Base-by-base conservation (phyloP, 2,797 vertebrate genomes). In the Psittacula derbiana region DNA sequence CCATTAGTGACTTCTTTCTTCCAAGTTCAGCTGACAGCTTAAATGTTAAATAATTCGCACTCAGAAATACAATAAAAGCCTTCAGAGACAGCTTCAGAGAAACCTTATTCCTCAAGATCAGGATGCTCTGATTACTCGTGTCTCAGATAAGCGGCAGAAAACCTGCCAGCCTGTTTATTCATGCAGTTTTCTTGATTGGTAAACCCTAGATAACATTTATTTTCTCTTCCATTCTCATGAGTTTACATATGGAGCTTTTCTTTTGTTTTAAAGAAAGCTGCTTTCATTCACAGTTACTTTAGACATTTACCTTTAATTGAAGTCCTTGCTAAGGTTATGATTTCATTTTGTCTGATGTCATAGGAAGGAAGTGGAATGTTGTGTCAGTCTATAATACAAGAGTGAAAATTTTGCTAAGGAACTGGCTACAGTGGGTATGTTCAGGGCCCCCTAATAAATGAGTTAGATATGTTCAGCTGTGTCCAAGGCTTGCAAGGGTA, bases 121-220 rank as follows among this genome's bases (percentile, higher is more conserved):
- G 38, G 57, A 24, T 64, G 69, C 8, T 11, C 71, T 89, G 72
- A 80, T 50, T 74, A 55, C 58, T 80, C 19, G 33, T 16, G 67
- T 74, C 64, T 78, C 47, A 44, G 83, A 79, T 25, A 93, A 88
- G 58, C 33, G 69, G 60, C 70, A 66, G 70, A 50, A 93, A 79
- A 30, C 19, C 70, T 65, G 40, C 70, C 17, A 10, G 40, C 24
- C 47, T 66, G 18, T 1, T 64, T 83, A 69, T 73, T 74, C 24
- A 6, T 28, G 21, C 4, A 12, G 10, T 79, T 83, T 43, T 36
- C 47, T 76, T 76, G 18, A 57, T 31, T 53, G 21, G 44, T 19
- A 83, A 91, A 60, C 10, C 41, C 38, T 47, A 88, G 47, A 69
- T 19, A 66, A 10, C 20, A 57, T 71, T 75, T 92, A 55, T 61